These are phyloP conservation scores for Zonotrichia albicollis DNA, from an alignment of 2,797 vertebrate genomes.

Conservation along the genomic window DNA sequence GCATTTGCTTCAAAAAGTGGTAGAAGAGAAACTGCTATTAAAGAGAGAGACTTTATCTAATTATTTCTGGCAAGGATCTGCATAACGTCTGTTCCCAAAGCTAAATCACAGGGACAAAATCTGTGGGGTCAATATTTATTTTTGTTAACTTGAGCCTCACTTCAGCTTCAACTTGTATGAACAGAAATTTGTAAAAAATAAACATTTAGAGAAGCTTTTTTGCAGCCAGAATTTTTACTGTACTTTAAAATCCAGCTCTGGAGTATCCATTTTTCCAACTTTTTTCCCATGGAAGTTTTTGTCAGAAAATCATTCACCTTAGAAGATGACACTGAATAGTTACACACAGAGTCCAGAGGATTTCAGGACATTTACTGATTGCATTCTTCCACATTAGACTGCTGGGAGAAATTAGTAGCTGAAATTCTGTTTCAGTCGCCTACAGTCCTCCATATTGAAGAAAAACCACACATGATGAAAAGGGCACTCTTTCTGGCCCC, in stretches of 20 bases:
- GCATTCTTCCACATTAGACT: not conserved
- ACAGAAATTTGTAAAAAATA: not conserved
- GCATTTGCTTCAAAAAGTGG: not conserved
- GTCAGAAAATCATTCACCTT: not conserved
- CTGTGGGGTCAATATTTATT: not conserved
- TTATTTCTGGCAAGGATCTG: not conserved
- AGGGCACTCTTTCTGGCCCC: not conserved
- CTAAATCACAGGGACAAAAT: not conserved
- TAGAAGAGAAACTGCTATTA: not conserved
- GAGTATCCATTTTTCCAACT: not conserved
- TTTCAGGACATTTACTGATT: not conserved
- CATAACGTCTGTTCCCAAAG: not conserved
- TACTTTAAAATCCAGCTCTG: not conserved
- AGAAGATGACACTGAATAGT: not conserved
- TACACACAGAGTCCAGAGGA: rapidly evolving
- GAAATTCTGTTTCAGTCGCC: not conserved
- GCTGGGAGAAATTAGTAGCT: not conserved
- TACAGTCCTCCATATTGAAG: not conserved
- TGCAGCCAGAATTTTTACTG: not conserved
- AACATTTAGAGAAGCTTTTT: not conserved
- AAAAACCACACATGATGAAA: not conserved
- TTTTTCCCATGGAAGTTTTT: not conserved
- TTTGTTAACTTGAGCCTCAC: not conserved
- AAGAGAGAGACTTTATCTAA: not conserved
- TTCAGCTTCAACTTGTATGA: not conserved